phyloP scores from a whole-genome alignment of 2,113 vertebrate genomes.

The Eptesicus fuscus region DNA sequence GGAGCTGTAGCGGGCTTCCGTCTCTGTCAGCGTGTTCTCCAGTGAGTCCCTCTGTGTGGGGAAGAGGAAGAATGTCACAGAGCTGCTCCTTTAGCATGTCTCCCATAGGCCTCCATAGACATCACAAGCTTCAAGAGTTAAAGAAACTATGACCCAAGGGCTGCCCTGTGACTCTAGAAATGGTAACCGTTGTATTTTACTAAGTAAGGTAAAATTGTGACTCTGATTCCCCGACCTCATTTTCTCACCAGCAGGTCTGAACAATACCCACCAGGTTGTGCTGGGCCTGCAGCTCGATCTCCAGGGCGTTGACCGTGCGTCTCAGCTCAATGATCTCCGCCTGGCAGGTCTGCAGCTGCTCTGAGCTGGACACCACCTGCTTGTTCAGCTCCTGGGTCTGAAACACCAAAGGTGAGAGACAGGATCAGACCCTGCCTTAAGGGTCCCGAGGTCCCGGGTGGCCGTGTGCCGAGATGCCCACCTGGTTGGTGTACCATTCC shows the following conservation, averaged over 20 bases:
- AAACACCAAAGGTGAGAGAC: not conserved
- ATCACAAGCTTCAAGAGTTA: constrained; percentile 60
- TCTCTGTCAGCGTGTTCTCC: constrained; percentile 80
- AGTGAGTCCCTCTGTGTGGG: constrained; percentile 79
- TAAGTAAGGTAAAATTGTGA: no score
- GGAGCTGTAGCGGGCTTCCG: not conserved
- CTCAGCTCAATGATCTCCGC: constrained; percentile 82
- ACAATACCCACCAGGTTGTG: constrained; percentile 84
- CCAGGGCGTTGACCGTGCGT: constrained; percentile 78
- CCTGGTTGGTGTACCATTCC: constrained; percentile 85
- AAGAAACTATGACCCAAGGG: constrained; percentile 41
- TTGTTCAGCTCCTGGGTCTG: constrained; percentile 76
- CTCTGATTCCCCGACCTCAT: accelerated
- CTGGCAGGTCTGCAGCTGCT: constrained; percentile 76
- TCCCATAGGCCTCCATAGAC: not conserved
- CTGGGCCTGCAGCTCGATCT: constrained; percentile 90
- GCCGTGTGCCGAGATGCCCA: constrained; percentile 77
- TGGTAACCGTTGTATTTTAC: no score
- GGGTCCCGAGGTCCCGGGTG: constrained; percentile 53
- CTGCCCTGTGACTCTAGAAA: not conserved
- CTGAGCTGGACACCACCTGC: constrained; percentile 77
- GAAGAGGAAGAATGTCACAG: not conserved
- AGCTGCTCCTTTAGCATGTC: no score
- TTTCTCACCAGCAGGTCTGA: not conserved
- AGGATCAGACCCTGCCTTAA: not conserved